Conservation (phyloP, 35 echinoderm and acorn worm genomes). For the Ophioderma brevispina region DNA sequence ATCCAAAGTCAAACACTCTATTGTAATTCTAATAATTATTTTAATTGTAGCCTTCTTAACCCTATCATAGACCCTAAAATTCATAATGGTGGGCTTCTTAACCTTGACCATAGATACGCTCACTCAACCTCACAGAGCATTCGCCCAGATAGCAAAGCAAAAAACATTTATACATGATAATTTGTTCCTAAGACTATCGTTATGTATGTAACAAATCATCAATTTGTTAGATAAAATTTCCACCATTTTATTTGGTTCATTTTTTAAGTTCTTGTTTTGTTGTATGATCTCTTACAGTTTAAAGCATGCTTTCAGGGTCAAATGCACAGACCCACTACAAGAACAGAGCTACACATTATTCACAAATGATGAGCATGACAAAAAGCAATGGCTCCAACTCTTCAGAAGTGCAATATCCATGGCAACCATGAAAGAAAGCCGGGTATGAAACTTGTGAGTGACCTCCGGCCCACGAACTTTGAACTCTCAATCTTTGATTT, state of each 20-base stretch:
- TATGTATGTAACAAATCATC: too few species aligned
- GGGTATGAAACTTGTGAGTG: background rate
- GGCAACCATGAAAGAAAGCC: background rate
- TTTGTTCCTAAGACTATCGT: too few species aligned
- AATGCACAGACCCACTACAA: conserved; percentile 60
- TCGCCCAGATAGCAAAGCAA: too few species aligned
- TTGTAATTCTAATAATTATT: too few species aligned
- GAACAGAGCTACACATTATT: conserved; percentile 82
- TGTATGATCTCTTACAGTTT: conserved; percentile 39
- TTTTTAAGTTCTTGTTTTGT: conserved; percentile 12
- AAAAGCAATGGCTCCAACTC: conserved; percentile 96
- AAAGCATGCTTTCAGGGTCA: conserved; percentile 92
- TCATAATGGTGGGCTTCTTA: too few species aligned
- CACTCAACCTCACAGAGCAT: too few species aligned
- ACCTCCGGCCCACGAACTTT: background rate
- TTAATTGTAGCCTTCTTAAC: too few species aligned
- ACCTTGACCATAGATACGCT: too few species aligned
- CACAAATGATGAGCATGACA: conserved; percentile 91
- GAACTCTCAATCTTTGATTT: background rate
- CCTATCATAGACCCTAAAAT: too few species aligned
- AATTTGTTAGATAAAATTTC: background rate
- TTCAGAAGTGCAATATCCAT: conserved; percentile 66
- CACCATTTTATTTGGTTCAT: background rate
- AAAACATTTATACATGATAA: too few species aligned
- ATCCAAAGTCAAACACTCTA: too few species aligned